Conservation (phyloP, 2,797 vertebrate genomes). For the Lemur catta region DNA sequence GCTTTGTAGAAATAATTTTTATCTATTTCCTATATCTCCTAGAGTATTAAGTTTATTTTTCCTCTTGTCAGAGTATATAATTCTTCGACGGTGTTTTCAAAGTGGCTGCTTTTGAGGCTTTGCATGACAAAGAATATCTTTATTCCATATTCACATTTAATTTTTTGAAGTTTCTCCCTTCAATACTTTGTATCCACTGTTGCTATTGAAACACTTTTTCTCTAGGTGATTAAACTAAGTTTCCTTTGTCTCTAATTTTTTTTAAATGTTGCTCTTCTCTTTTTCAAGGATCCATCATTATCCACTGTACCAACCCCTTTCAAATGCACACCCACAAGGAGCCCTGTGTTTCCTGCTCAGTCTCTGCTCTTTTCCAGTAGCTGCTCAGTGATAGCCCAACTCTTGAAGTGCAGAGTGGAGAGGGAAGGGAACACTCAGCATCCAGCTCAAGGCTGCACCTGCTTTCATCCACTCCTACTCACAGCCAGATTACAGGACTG, state of each 20-base stretch:
- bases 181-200: neutral
- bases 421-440: neutral
- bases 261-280: neutral
- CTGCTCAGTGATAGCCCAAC: neutral
- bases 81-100: neutral
- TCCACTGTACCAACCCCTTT: neutral
- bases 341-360: neutral
- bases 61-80: neutral
- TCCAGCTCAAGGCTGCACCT: neutral
- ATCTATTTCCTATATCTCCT: neutral
- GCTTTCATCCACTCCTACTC: neutral
- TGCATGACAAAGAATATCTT: neutral
- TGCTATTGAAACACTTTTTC: neutral
- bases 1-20: neutral
- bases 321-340: neutral
- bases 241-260: neutral
- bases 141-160: neutral
- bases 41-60: neutral
- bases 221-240: neutral
- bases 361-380: neutral
- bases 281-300: neutral
- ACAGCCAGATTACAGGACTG: neutral
- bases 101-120: neutral
- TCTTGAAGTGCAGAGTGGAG: neutral
- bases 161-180: neutral